Evolutionary conservation across 2,888 invertebrate species (phyloP), one percentile per base, ranked within the genome.

Genomic region (Oithona nana): DNA sequence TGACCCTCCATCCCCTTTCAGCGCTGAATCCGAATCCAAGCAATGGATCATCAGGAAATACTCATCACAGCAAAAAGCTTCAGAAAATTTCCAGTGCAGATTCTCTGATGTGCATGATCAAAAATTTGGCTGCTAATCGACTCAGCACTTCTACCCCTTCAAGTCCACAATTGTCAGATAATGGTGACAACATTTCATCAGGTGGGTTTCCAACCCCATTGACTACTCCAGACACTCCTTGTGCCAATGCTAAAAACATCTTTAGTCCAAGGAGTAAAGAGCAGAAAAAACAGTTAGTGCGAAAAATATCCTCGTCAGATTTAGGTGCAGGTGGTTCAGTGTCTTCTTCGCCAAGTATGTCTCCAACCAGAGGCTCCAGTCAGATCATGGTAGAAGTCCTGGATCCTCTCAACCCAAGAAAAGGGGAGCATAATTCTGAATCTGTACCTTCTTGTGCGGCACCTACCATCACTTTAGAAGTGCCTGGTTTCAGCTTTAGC

Each of bases 71-170:
- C 2, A 49, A 49, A 2, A 24, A 76, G 68, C 74, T 77, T 56
- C 78, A 80, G 66, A 84, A 83, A 72, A 82, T 83, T 58, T 80
- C 84, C 29, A 84, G 83, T 69, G 85, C 86, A 11, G 86, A 86
- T 72, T 85, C 85, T 1, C 83, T 86, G 66, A 73, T 85, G 65
- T 83, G 84, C 11, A 84, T 86, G 82, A 84, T 86, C n/a, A 39
- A 49, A 20, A 28, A 24, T 11, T 29, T 59, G 6, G 24, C 59
- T 1, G 48, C 49, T 3, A 58, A 65, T 20, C 54, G 57, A 8
- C 63, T 66, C 6, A 83, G 83, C 57, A 82, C 83, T 26, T 84
- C 84, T 16, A 83, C 83, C 26, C 82, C 82, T 16, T 83, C 83
- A 2, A 83, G 82, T 67, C 83, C 83, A 4, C 84, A 84, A 71